Percentiles rank a stretch among this genome's conserved stretches.
phyloP scores from a whole-genome alignment of 2,888 invertebrate species.

The Acleris literana region DNA sequence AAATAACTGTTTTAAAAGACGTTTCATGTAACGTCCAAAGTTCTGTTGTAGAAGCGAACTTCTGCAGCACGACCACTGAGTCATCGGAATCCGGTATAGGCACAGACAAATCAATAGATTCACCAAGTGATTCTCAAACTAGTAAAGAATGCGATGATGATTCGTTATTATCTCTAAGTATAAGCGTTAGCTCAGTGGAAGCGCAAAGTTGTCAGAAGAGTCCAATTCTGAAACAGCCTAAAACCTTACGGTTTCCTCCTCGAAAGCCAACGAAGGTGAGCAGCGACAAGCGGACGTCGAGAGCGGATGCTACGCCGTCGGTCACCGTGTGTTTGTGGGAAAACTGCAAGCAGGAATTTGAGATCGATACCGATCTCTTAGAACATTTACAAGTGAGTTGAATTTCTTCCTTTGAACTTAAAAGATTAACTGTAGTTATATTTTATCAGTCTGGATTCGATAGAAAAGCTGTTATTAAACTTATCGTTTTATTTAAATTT shows the following conservation, averaged over 20 bases:
- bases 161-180: conserved; percentile 72
- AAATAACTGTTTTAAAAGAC: conserved; percentile 77
- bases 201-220: conserved; percentile 83
- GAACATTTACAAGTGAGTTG: conserved; percentile 92
- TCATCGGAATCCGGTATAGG: conserved; percentile 77
- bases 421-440: neutral
- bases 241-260: conserved; percentile 91
- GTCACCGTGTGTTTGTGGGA: conserved; percentile 90
- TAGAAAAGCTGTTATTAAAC: too few species aligned
- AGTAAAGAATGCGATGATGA: conserved; percentile 80
- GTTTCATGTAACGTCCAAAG: conserved; percentile 75
- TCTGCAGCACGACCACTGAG: conserved; percentile 69
- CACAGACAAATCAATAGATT: conserved; percentile 73
- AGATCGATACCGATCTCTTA: conserved; percentile 90
- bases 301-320: conserved; percentile 74
- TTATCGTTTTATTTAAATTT: conserved; percentile 47
- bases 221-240: conserved; percentile 91
- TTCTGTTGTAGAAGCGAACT: conserved; percentile 75
- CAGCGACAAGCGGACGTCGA: conserved; percentile 64
- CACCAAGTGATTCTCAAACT: conserved; percentile 75
- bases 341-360: conserved; percentile 90
- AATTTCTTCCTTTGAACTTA: neutral
- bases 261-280: conserved; percentile 68
- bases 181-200: conserved; percentile 72
- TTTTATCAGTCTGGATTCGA: neutral